A percentile compares a stretch with the other conserved stretches of the same genome.
phyloP scores from a whole-genome alignment of 2,113 vertebrate genomes.

The Ondatra zibethicus region DNA sequence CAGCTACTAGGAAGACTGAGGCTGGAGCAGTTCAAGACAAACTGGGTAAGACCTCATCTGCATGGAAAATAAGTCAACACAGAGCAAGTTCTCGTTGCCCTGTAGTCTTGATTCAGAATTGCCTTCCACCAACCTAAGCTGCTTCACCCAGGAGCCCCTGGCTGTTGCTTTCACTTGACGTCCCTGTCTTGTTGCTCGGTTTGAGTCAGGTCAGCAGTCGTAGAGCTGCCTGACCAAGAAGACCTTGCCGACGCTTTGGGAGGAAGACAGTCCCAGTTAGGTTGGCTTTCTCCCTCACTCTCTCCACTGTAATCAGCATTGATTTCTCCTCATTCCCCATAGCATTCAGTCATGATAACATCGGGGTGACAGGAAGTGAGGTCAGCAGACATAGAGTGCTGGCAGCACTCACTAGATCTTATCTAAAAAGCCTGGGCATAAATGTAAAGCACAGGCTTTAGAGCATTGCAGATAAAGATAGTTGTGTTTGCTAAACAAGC shows the following conservation, averaged over 20 bases:
- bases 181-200: not conserved
- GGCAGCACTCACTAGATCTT: conserved; percentile 59
- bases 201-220: conserved; percentile 30
- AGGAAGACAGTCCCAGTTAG: not conserved
- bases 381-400: conserved; percentile 37
- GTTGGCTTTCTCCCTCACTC: conserved; percentile 52
- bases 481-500: conserved; percentile 66
- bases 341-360: conserved; percentile 70
- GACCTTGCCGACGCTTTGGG: conserved; percentile 6
- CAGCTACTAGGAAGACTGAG: not conserved
- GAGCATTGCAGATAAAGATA: conserved; percentile 66
- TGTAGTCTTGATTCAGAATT: not conserved
- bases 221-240: conserved; percentile 31
- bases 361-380: conserved; percentile 71
- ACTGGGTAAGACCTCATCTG: not conserved
- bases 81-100: not conserved
- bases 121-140: not conserved
- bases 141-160: not conserved
- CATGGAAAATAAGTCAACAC: not conserved
- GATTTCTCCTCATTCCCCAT: conserved; percentile 66
- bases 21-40: not conserved
- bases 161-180: not conserved
- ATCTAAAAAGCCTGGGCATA: conserved; percentile 51
- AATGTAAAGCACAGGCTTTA: conserved; percentile 52
- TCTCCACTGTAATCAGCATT: conserved; percentile 69